Percentiles rank a stretch among this genome's conserved stretches.
phyloP scores from a whole-genome alignment of 2,797 vertebrate species.

The Sylvia borin region DNA sequence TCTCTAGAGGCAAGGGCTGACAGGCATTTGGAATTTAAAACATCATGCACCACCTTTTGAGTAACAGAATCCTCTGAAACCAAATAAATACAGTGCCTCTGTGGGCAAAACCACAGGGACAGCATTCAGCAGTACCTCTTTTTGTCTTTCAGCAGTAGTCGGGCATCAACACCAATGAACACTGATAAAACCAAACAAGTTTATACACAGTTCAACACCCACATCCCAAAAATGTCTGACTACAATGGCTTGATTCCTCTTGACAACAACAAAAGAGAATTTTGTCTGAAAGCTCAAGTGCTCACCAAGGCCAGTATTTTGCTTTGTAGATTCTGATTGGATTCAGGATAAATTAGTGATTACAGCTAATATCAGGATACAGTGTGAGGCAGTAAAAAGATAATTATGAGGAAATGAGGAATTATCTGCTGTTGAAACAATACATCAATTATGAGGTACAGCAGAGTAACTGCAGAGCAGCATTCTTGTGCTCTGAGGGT shows the following conservation, averaged over 20 bases:
- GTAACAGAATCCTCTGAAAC: slow-evolving; percentile 28
- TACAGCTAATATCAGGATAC: slow-evolving; percentile 26
- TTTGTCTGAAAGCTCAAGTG: not conserved
- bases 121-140: not conserved
- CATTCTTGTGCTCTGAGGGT: slow-evolving; percentile 63
- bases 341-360: slow-evolving; percentile 34
- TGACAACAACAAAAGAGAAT: not conserved
- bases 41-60: not conserved
- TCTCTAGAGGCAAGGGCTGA: not conserved
- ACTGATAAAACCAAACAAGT: slow-evolving; percentile 36
- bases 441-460: slow-evolving; percentile 55
- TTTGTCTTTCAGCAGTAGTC: not conserved
- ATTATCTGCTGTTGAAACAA: slow-evolving; percentile 61
- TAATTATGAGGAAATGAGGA: slow-evolving; percentile 58
- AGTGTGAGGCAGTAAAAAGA: slow-evolving; percentile 19
- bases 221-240: not conserved
- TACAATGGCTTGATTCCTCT: not conserved
- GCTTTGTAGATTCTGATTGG: not conserved
- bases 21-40: not conserved
- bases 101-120: not conserved
- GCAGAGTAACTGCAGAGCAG: slow-evolving; percentile 45
- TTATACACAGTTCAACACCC: slow-evolving; percentile 6
- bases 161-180: slow-evolving; percentile 11
- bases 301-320: not conserved
- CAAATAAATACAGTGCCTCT: not conserved